Evolutionary conservation across 2,888 invertebrate genomes (phyloP).

Genomic region (Cremastobaeus sp.): DNA sequence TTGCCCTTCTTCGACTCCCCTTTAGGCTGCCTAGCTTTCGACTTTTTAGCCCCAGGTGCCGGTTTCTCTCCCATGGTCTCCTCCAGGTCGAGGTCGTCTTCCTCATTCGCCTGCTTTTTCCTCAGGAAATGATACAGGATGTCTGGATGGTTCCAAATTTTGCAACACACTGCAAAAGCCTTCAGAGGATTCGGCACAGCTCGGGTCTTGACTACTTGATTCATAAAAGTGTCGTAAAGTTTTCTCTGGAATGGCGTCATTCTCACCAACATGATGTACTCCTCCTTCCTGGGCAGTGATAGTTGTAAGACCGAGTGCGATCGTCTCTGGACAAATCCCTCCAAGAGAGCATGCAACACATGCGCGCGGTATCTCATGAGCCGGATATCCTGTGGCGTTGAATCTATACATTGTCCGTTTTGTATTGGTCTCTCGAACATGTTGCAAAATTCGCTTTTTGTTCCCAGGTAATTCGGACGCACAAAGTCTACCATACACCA

Average conservation of each 20-base stretch:
- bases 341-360: slow-evolving; percentile 94
- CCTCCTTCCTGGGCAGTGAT: slow-evolving; percentile 96
- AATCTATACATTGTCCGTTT: slow-evolving; percentile 98
- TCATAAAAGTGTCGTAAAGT: slow-evolving; percentile 95
- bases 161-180: slow-evolving; percentile 98
- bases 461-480: slow-evolving; percentile 97
- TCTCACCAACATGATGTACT: slow-evolving; percentile 92
- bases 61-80: slow-evolving; percentile 83
- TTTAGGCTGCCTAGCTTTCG: slow-evolving; percentile 75
- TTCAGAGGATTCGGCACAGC: slow-evolving; percentile 96
- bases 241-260: slow-evolving; percentile 95
- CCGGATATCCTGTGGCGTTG: slow-evolving; percentile 94
- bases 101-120: slow-evolving; percentile 88
- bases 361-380: slow-evolving; percentile 97
- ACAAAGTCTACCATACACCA: slow-evolving; percentile 99
- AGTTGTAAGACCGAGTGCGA: slow-evolving; percentile 95
- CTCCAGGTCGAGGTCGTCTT: slow-evolving; percentile 89
- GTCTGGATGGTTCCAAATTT: slow-evolving; percentile 98
- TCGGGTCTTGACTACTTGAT: slow-evolving; percentile 91
- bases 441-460: slow-evolving; percentile 97
- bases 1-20: slow-evolving; percentile 76
- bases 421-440: slow-evolving; percentile 99
- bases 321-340: slow-evolving; percentile 97
- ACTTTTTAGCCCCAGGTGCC: slow-evolving; percentile 72
- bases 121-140: slow-evolving; percentile 92